Evolutionary conservation across 53 echinoderm and acorn worm genomes (phyloP).

Genomic region (Echinarachnius parma): DNA sequence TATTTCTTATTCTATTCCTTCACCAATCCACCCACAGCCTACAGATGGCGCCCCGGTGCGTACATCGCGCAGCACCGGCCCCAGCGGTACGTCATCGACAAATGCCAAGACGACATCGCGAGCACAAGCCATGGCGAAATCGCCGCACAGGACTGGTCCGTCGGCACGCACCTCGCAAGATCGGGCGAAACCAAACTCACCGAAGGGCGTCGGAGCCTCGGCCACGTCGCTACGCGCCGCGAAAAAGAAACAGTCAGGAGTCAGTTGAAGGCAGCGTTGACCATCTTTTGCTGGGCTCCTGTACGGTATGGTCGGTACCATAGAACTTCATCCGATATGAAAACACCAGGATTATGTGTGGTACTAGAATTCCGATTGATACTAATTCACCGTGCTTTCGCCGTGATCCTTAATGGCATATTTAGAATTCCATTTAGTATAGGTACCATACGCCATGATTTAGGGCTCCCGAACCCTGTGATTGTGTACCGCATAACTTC

Average conservation of each 20-base stretch:
- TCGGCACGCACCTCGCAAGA: background rate
- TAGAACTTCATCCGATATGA: too few relatives aligned
- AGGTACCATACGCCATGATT: too few relatives aligned
- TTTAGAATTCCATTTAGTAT: too few relatives aligned
- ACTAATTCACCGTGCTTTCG: too few relatives aligned
- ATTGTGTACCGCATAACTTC: too few relatives aligned
- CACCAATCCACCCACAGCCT: constrained; percentile 1
- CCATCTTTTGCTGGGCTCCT: too few relatives aligned
- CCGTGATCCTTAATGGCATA: too few relatives aligned
- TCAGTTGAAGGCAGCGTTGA: constrained; percentile 18
- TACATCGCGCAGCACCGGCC: constrained; percentile 16
- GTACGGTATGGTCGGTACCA: too few relatives aligned
- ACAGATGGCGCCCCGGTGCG: constrained; percentile 22
- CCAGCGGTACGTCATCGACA: background rate
- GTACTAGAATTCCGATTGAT: too few relatives aligned
- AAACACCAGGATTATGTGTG: too few relatives aligned
- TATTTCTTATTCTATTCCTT: background rate
- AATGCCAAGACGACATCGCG: constrained; percentile 8
- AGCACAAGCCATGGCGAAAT: constrained; percentile 1
- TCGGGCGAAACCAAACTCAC: constrained; percentile 12
- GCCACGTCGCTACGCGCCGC: constrained; percentile 1
- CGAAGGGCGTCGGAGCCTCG: constrained; percentile 25
- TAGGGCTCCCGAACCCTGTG: too few relatives aligned
- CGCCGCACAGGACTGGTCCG: constrained; percentile 27
- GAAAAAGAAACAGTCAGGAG: constrained; percentile 34